phyloP scores from a whole-genome alignment of 1,140 invertebrate species.

The Eriocheir sinensis region DNA sequence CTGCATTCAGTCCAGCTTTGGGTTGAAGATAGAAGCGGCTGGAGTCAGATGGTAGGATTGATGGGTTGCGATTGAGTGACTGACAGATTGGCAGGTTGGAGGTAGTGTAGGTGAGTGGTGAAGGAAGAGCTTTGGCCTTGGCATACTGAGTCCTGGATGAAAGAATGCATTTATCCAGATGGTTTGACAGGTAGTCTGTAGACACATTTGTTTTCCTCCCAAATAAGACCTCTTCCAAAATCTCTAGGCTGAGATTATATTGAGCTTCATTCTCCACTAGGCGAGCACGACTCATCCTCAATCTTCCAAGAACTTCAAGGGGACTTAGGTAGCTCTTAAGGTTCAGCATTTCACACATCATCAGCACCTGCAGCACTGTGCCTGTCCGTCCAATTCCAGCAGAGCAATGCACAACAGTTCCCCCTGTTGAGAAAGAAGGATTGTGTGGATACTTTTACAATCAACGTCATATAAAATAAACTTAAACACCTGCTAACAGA shows the following conservation, averaged over 20 bases:
- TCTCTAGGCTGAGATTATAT: conserved; percentile 63
- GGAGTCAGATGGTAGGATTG: conserved; percentile 34
- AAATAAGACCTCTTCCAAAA: conserved; percentile 73
- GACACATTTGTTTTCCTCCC: conserved; percentile 49
- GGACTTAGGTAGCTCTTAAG: conserved; percentile 37
- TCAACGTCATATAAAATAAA: no score
- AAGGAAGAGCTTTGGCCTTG: conserved; percentile 54
- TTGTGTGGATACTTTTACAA: no score
- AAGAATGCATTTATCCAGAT: not conserved
- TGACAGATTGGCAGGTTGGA: not conserved
- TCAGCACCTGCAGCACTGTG: conserved; percentile 65
- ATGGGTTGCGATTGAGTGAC: conserved; percentile 34
- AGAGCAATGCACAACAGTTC: conserved; percentile 73
- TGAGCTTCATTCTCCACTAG: conserved; percentile 71
- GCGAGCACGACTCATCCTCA: conserved; percentile 63
- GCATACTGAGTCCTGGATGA: conserved; percentile 16
- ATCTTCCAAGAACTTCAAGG: conserved; percentile 44
- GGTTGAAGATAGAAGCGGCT: conserved; percentile 19
- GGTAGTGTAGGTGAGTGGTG: not conserved
- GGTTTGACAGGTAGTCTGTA: conserved; percentile 24
- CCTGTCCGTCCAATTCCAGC: conserved; percentile 75
- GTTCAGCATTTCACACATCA: conserved; percentile 61
- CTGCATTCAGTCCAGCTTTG: not conserved
- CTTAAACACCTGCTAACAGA: no score
- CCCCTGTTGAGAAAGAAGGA: conserved; percentile 45